phyloP scores from a whole-genome alignment of 2,888 invertebrate species.

The Cantharis lateralis region DNA sequence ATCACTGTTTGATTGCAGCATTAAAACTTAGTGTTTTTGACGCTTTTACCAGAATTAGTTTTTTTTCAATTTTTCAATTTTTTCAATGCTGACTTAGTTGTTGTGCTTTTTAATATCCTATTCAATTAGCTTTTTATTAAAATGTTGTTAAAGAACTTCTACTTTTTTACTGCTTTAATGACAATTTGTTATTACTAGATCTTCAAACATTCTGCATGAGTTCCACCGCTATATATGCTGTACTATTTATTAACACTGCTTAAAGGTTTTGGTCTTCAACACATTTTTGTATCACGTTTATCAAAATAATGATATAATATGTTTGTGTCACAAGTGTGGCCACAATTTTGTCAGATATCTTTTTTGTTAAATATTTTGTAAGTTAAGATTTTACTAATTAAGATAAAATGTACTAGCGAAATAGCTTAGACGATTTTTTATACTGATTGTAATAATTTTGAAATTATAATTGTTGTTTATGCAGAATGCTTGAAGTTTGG shows the following conservation, averaged over 20 bases:
- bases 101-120: conserved; percentile 31
- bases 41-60: conserved; percentile 36
- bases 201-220: conserved; percentile 59
- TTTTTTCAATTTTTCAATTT: conserved; percentile 19
- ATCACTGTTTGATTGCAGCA: conserved; percentile 51
- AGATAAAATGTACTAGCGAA: conserved; percentile 27
- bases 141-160: conserved; percentile 26
- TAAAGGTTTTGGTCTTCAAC: conserved; percentile 49
- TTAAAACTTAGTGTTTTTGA: conserved; percentile 34
- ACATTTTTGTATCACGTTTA: conserved; percentile 39
- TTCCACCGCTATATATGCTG: conserved; percentile 41
- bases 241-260: conserved; percentile 43
- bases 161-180: conserved; percentile 20
- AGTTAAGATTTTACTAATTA: conserved; percentile 7
- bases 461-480: conserved; percentile 14
- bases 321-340: conserved; percentile 14
- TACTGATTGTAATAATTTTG: conserved; percentile 3
- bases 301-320: conserved; percentile 9
- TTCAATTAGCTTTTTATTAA: conserved; percentile 25
- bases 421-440: conserved; percentile 2
- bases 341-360: conserved; percentile 7
- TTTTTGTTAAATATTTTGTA: neutral
- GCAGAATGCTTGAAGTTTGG: conserved; percentile 31
- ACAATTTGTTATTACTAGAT: conserved; percentile 38
- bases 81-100: conserved; percentile 28